Conservation (phyloP, 2,113 vertebrate genomes). For the Dunckerocampus dactyliophorus region DNA sequence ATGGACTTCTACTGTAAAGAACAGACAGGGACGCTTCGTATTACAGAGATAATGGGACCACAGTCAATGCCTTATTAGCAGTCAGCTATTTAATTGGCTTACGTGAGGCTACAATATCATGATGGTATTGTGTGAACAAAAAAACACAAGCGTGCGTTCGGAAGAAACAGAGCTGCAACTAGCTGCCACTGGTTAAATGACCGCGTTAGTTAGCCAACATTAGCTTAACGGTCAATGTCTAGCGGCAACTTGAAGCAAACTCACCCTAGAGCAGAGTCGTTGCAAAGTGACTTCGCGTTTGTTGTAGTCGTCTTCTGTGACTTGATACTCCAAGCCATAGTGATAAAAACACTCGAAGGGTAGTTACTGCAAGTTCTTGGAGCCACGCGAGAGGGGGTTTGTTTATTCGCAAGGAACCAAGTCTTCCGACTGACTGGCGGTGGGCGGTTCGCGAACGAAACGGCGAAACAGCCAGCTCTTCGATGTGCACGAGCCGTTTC, state of each 20-base stretch:
- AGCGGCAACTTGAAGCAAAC: constrained; percentile 38
- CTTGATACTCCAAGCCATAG: background rate
- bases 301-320: background rate
- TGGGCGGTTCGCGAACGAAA: too few relatives aligned
- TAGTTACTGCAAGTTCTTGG: constrained; percentile 8
- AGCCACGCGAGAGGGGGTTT: constrained; percentile 32
- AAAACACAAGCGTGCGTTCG: background rate
- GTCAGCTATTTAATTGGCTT: constrained; percentile 43
- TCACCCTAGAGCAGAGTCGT: constrained; percentile 35
- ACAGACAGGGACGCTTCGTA: constrained; percentile 8
- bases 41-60: constrained; percentile 17
- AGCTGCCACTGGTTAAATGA: background rate
- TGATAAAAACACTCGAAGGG: background rate
- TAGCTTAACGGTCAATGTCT: constrained; percentile 39
- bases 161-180: background rate
- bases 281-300: constrained; percentile 17
- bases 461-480: too few relatives aligned
- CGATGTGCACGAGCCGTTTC: too few relatives aligned
- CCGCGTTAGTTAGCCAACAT: constrained; percentile 23
- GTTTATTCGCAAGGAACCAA: constrained; percentile 45
- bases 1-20: background rate
- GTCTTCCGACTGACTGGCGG: constrained; percentile 15
- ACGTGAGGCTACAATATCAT: background rate
- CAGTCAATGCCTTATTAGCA: background rate
- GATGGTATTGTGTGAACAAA: background rate